Percentiles rank a stretch among this genome's conserved stretches.
Conservation (phyloP, 2,113 vertebrate genomes). For the Riparia riparia region DNA sequence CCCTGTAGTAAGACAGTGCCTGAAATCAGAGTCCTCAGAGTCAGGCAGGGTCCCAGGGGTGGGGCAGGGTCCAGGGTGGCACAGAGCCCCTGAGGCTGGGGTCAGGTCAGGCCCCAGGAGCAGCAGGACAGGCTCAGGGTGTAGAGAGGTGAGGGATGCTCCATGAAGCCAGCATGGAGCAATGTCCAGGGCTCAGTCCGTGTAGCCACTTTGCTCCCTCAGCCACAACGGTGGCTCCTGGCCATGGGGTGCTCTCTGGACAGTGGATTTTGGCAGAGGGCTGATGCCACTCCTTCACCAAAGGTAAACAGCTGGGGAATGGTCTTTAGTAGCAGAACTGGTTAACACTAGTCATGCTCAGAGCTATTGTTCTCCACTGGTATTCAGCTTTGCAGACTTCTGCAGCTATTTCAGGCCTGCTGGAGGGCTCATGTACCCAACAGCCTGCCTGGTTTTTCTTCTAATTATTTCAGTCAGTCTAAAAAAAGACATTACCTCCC, state of each 20-base stretch:
- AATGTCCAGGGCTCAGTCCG: accelerated
- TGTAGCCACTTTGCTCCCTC: accelerated
- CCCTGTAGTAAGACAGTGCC: not conserved
- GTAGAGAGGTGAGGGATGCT: not conserved
- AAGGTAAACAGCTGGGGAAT: not conserved
- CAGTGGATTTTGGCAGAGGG: not conserved
- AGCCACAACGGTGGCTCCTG: accelerated
- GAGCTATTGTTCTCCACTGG: conserved; percentile 56
- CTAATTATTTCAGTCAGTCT: conserved; percentile 60
- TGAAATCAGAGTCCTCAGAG: not conserved
- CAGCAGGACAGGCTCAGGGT: not conserved
- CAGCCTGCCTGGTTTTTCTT: conserved; percentile 55
- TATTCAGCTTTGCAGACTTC: conserved; percentile 57
- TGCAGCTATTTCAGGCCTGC: conserved; percentile 64
- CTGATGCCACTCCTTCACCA: not conserved
- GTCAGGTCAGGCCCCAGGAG: not conserved
- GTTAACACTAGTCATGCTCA: conserved; percentile 17
- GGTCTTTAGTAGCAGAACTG: conserved; percentile 17
- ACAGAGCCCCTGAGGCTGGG: not conserved
- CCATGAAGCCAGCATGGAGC: accelerated
- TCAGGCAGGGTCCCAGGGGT: not conserved
- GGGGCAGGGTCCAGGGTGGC: not conserved
- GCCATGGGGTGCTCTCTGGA: not conserved
- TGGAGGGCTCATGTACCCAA: conserved; percentile 50
- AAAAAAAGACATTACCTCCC: conserved; percentile 62